Percentiles rank a stretch among this genome's conserved stretches.
phyloP scores from a whole-genome alignment of 2,797 vertebrate genomes.

The Tenualosa thibaudeaui region DNA sequence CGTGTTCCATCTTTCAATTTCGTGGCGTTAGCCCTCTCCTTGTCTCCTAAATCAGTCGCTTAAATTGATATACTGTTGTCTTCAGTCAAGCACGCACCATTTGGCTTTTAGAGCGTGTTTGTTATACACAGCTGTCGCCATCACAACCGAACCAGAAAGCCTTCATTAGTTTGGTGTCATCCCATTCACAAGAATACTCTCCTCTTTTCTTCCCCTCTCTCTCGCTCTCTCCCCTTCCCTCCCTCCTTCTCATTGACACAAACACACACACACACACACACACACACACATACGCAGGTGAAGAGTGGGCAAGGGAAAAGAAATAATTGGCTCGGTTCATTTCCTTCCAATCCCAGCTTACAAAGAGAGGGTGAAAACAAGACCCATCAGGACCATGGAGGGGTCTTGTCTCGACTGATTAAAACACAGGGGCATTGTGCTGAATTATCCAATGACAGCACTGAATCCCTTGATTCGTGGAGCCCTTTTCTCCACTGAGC shows the following conservation, averaged over 20 bases:
- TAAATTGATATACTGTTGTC: constrained; percentile 31
- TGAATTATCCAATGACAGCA: not conserved
- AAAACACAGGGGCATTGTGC: not conserved
- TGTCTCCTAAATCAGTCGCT: constrained; percentile 23
- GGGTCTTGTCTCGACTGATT: not conserved
- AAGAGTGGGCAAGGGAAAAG: not conserved
- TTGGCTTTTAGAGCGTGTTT: constrained; percentile 33
- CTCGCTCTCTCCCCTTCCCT: not conserved
- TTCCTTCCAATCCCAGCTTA: not conserved
- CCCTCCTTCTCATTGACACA: constrained; percentile 35
- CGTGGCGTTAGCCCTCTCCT: not conserved
- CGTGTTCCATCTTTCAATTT: not conserved
- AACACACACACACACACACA: not conserved
- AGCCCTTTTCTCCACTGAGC: constrained; percentile 2
- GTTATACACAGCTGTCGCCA: constrained; percentile 30
- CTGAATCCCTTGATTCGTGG: not conserved
- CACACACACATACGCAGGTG: not conserved
- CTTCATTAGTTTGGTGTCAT: constrained; percentile 37
- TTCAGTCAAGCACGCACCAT: constrained; percentile 27
- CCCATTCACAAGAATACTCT: constrained; percentile 6
- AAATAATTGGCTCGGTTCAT: not conserved
- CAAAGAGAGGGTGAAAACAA: not conserved
- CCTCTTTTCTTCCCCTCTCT: not conserved
- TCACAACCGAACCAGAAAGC: constrained; percentile 39
- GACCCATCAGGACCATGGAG: not conserved